Percentiles rank a stretch among this genome's conserved stretches.
Conservation (phyloP, 2,113 vertebrate species). For the Rhabdomys dilectus region DNA sequence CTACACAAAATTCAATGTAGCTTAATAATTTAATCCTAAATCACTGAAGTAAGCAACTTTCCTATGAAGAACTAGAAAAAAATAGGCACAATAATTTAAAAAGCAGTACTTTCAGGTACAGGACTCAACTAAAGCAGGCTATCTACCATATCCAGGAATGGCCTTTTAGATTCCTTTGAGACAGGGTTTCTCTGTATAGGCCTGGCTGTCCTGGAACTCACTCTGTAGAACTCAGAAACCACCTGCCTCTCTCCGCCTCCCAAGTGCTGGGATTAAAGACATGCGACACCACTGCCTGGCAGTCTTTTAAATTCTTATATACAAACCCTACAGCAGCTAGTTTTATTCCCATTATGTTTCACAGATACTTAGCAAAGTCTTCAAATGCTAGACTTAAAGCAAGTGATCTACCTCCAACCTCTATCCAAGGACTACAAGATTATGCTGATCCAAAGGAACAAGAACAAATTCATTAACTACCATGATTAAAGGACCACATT, state of each 20-base stretch:
- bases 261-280: too few species aligned
- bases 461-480: neutral
- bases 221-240: too few species aligned
- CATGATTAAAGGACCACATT: neutral
- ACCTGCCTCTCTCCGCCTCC: too few species aligned
- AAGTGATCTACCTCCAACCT: neutral
- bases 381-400: neutral
- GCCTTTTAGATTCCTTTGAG: neutral
- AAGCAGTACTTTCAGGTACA: neutral
- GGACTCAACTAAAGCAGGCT: neutral
- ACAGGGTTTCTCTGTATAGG: too few species aligned
- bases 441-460: neutral
- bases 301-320: neutral
- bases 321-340: neutral
- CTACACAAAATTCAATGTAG: neutral
- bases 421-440: neutral
- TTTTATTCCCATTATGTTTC: neutral
- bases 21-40: neutral
- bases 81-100: neutral
- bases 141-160: neutral
- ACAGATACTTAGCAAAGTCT: neutral
- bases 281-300: too few species aligned
- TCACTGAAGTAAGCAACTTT: slow-evolving; percentile 44
- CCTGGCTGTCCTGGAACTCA: too few species aligned
- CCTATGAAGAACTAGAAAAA: neutral